phyloP scores from a whole-genome alignment of 2,113 vertebrate genomes.

The Cynocephalus volans region DNA sequence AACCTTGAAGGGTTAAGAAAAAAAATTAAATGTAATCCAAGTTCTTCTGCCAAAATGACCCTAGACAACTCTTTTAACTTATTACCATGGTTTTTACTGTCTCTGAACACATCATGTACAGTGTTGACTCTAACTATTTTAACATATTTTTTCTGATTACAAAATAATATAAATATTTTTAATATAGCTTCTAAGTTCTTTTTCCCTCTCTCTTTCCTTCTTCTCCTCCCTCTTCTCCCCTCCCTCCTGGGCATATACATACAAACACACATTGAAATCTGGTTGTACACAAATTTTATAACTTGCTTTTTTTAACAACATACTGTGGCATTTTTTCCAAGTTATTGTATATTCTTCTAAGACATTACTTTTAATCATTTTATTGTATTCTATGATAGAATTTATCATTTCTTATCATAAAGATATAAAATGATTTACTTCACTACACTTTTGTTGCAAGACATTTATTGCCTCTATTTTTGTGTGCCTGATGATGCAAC shows the following conservation, averaged over 20 bases:
- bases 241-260: background rate
- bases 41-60: background rate
- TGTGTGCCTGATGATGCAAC: background rate
- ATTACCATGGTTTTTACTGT: background rate
- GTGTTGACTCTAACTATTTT: background rate
- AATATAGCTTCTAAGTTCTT: background rate
- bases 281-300: background rate
- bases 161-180: background rate
- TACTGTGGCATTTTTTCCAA: background rate
- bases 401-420: background rate
- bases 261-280: background rate
- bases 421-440: background rate
- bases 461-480: background rate
- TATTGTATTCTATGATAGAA: background rate
- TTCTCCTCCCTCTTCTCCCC: no score
- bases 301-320: background rate
- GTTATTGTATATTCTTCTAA: background rate
- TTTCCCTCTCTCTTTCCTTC: no score
- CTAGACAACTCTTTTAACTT: background rate
- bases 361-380: constrained; percentile 14
- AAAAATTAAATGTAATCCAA: background rate
- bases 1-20: background rate
- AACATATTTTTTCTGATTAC: background rate
- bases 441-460: background rate
- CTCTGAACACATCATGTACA: background rate